Evolutionary conservation across 2,113 vertebrate genomes (phyloP).

Genomic region (Rissa tridactyla): DNA sequence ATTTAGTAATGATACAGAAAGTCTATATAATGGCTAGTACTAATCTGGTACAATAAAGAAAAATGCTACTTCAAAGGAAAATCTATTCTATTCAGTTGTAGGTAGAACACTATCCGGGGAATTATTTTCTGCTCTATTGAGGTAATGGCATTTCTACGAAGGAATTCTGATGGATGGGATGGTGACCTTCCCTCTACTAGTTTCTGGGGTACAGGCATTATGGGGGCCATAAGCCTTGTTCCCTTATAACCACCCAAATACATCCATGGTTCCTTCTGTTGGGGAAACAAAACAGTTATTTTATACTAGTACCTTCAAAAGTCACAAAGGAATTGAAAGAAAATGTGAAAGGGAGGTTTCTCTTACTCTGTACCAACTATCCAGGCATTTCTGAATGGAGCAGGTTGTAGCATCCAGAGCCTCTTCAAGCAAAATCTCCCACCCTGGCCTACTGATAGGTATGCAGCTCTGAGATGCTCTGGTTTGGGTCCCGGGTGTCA

Average conservation of each 20-base stretch:
- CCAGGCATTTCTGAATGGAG: background rate
- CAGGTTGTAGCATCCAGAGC: background rate
- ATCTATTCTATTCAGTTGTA: background rate
- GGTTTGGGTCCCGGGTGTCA: background rate
- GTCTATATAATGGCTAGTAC: background rate
- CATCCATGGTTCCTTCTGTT: background rate
- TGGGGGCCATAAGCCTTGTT: background rate
- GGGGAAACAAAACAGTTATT: background rate
- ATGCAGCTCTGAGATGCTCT: background rate
- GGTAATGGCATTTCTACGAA: background rate
- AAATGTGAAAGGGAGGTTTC: background rate
- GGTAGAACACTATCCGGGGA: background rate
- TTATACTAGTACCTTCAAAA: background rate
- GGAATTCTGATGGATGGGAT: background rate
- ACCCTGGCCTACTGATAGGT: background rate
- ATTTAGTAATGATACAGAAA: background rate
- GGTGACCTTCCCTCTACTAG: background rate
- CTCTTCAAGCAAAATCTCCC: background rate
- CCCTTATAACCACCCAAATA: background rate
- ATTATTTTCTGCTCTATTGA: background rate
- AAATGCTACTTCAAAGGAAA: background rate
- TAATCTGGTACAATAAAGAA: background rate
- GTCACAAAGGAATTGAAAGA: background rate
- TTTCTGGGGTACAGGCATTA: background rate
- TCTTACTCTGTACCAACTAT: background rate